Evolutionary conservation across 1,140 invertebrate species (phyloP).

Genomic region (Ladona fulva): DNA sequence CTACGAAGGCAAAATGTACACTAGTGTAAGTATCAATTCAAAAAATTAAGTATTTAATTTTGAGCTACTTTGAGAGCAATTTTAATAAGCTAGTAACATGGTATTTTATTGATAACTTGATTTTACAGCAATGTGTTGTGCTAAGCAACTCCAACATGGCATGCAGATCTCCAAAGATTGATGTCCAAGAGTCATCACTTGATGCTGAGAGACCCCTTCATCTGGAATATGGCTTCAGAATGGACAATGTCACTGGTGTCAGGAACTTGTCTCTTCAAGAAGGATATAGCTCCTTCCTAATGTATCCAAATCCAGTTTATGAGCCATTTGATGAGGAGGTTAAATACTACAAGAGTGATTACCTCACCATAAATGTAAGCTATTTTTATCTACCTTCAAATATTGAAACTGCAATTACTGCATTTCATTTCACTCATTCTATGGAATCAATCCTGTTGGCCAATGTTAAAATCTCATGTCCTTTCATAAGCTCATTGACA

Average conservation of each 20-base stretch:
- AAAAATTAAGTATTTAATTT: background rate
- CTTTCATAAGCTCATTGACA: too few relatives aligned
- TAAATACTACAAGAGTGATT: constrained; percentile 93
- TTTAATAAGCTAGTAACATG: background rate
- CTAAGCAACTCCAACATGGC: constrained; percentile 70
- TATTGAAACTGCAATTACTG: too few relatives aligned
- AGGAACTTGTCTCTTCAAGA: constrained; percentile 60
- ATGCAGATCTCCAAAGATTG: constrained; percentile 76
- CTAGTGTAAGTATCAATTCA: constrained; percentile 48
- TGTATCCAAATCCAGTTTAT: constrained; percentile 89
- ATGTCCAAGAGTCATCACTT: constrained; percentile 52
- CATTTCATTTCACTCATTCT: too few relatives aligned
- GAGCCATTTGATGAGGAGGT: constrained; percentile 80
- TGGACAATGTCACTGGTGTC: constrained; percentile 86
- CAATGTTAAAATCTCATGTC: too few relatives aligned
- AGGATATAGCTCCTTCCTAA: constrained; percentile 56
- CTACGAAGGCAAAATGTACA: constrained; percentile 66
- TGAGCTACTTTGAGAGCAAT: background rate
- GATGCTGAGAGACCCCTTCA: constrained; percentile 66
- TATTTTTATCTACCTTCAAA: too few relatives aligned
- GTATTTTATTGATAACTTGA: background rate
- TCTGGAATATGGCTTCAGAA: constrained; percentile 86
- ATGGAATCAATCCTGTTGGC: too few relatives aligned
- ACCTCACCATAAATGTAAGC: constrained; percentile 84
- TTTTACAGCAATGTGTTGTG: constrained; percentile 58